Evolutionary conservation across 1,140 invertebrate species (phyloP), one percentile per base, ranked within the genome.

Genomic region (Anadara kagoshimensis): DNA sequence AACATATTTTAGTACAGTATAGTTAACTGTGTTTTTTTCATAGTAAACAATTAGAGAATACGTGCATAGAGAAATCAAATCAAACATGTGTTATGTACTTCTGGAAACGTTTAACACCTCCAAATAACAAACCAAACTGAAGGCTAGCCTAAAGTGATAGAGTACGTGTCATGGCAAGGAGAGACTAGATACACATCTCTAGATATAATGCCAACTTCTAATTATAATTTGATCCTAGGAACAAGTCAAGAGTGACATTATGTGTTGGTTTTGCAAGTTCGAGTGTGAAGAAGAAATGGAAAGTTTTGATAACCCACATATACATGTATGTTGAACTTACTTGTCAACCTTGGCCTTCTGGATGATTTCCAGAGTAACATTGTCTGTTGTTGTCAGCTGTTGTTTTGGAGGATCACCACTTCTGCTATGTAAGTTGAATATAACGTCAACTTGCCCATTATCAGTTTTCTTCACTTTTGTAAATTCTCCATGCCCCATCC

Each of bases 341-440:
- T 59, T 72, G 22, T 75, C 47, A 5, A 65, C 66, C 22, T 67
- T 56, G 11, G 67, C 14, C 53, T 73, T 78, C 1, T 63, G 1
- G 7, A 69, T 47, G 14, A 69, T 36, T 12, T 47, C 62, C 45
- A 61, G n/a, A 53, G 43, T 67, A 53, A 29, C 71, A 44, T 36
- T 47, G 11, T 54, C 51, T 12, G 47, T 65, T 26, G 49, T 41
- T 16, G 36, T 56, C 5, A 56, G 18, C 18, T 20, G 22, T 14
- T n/a, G 26, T 49, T 49, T 41, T 26, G 59, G 49, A 61, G 45
- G 49, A 51, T 57, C 43, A 20, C 29, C 16, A 51, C 62, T 51
- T 18, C n/a, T 53, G 11, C 51, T 45, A 64, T 64, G 62, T 1
- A 64, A 20, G 8, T 51, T 64, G 18, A 64, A 64, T 0, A 64